Percentiles rank a stretch among this genome's conserved stretches.
Conservation (phyloP, 2,113 vertebrate genomes). For the Cyprinodon brontotheroides region DNA sequence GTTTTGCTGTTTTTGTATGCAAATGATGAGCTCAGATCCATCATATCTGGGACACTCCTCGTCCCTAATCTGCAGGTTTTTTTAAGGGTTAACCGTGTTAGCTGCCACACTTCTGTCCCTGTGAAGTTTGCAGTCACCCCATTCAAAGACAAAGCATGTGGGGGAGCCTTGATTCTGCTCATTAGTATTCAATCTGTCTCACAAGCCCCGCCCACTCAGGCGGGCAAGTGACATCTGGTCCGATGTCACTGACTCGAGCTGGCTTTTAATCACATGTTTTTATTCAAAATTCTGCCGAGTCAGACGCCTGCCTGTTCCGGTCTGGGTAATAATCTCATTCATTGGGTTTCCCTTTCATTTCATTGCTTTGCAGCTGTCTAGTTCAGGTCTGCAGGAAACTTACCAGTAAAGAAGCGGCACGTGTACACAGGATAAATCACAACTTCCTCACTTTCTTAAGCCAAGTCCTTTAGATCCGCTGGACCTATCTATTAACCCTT, state of each 20-base stretch:
- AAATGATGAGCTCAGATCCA: constrained; percentile 22
- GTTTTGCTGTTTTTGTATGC: not conserved
- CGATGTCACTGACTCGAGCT: constrained; percentile 32
- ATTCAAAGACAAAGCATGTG: constrained; percentile 51
- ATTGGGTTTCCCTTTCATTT: not conserved
- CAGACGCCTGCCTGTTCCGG: constrained; percentile 14
- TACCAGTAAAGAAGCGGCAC: too few species aligned
- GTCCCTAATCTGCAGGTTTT: constrained; percentile 62
- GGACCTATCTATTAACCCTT: not conserved
- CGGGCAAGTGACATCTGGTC: constrained; percentile 63
- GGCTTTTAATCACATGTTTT: constrained; percentile 48
- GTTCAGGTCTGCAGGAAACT: not conserved
- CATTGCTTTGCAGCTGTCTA: not conserved
- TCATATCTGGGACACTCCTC: constrained; percentile 50
- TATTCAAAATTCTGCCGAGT: constrained; percentile 51
- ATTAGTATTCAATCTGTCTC: constrained; percentile 59
- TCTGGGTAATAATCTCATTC: not conserved
- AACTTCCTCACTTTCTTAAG: not conserved
- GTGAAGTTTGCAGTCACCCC: constrained; percentile 53
- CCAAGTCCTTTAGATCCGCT: not conserved
- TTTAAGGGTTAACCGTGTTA: constrained; percentile 21
- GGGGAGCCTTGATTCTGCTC: constrained; percentile 39
- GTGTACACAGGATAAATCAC: too few species aligned
- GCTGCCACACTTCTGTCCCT: constrained; percentile 60
- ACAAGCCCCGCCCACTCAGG: constrained; percentile 42